Base-by-base conservation (phyloP, 1,140 invertebrate species). In the Drosophila littoralis region DNA sequence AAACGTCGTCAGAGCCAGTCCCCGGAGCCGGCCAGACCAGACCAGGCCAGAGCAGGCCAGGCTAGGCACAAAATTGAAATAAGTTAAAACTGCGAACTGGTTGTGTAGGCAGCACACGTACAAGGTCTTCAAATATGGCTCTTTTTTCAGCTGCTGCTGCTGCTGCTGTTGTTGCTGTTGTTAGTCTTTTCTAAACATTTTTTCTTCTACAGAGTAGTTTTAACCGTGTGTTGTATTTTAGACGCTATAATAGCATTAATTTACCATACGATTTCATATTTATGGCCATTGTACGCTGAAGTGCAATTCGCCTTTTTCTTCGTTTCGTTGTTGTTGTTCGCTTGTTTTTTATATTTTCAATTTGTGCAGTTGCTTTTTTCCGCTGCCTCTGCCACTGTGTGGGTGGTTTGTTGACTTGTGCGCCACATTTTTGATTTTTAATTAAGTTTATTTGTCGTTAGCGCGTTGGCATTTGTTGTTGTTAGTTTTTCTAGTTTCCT, bases 121-220 rank as follows among this genome's bases (percentile, higher is more conserved):
- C 83, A 86, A 86, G 83, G 83, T 86, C 83, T 86, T 86, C 83
- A 83, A 88, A 86, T 88, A 86, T 88, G 83, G 79, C 83, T 89
- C 61, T 88, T 88, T 88, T 75, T 75, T 64, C 45, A 46, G 65
- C 55, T 54, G 48, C 63, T 59, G 58, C n/a, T 64, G 50, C 42
- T 45, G 54, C n/a, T 60, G 61, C 9, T 13, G 63, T 55, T 61
- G 52, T 46, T 48, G 55, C 13, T 69, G 57, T 52, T 66, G 48
- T 75, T 79, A 61, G 46, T 69, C 45, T 76, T 85, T 88, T 83
- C 83, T 89, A 89, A 89, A 66, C 84, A 72, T 83, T 83, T 88
- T 89, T 89, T 28, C 83, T 86, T 83, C 79, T 81, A 81, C 61
- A 78, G 70, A 76, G 79, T 65, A 50, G 48, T 33, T 58, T 45